Percentiles rank a stretch among this genome's conserved stretches.
phyloP scores from a whole-genome alignment of 2,113 vertebrate species.

The Tretioscincus oriximinensis region DNA sequence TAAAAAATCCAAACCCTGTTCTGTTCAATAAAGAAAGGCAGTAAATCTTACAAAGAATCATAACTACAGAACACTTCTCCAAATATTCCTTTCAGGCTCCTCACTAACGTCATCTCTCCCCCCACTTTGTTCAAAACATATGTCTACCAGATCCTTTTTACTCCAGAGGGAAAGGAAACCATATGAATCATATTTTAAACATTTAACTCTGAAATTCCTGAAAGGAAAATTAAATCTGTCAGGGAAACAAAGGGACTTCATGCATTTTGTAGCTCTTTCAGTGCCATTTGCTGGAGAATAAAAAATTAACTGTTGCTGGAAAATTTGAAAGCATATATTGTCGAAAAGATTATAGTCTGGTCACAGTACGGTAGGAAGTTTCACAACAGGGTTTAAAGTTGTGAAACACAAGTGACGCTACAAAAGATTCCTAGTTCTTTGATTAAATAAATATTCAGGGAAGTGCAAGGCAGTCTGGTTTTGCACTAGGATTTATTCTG shows the following conservation, averaged over 20 bases:
- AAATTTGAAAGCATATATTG: background rate
- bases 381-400: background rate
- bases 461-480: background rate
- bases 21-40: constrained; percentile 71
- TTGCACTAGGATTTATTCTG: no score
- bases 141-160: constrained; percentile 71
- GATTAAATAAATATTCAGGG: background rate
- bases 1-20: background rate
- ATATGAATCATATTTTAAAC: constrained; percentile 70
- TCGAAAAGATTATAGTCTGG: background rate
- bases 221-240: constrained; percentile 71
- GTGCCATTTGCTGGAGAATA: constrained; percentile 57
- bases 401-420: background rate
- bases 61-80: constrained; percentile 60
- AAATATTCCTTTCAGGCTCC: constrained; percentile 66
- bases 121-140: constrained; percentile 62
- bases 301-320: constrained; percentile 9
- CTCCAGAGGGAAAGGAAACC: constrained; percentile 46
- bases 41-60: constrained; percentile 75
- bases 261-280: constrained; percentile 49
- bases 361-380: background rate
- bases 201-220: constrained; percentile 75
- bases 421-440: background rate
- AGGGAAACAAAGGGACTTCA: constrained; percentile 60
- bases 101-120: constrained; percentile 68